Evolutionary conservation across 1,140 invertebrate genomes (phyloP).

Genomic region (Rhagoletis zephyria): DNA sequence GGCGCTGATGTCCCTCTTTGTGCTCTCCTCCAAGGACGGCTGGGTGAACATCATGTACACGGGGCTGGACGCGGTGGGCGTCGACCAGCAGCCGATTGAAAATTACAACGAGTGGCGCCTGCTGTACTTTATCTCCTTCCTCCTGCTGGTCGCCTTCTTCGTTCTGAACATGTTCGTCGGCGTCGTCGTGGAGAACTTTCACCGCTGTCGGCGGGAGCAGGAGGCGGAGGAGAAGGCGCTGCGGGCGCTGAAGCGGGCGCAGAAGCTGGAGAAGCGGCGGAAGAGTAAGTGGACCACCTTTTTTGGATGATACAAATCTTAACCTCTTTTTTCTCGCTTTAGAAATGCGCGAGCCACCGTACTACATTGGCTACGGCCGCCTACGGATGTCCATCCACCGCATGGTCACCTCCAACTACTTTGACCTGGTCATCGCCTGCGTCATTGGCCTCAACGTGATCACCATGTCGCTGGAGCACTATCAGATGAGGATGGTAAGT

Average conservation of each 20-base stretch:
- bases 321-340: too few species aligned
- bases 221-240: constrained; percentile 98
- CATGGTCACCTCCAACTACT: constrained; percentile 98
- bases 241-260: constrained; percentile 91
- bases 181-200: constrained; percentile 99
- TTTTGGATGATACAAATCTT: too few species aligned
- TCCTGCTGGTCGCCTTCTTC: constrained; percentile 95
- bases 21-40: constrained; percentile 97
- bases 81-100: constrained; percentile 95
- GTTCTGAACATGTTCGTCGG: constrained; percentile 99
- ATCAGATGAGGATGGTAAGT: constrained; percentile 98
- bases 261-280: constrained; percentile 96
- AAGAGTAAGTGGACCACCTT: too few species aligned
- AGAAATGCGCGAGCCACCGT: constrained; percentile 96
- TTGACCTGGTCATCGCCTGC: constrained; percentile 97
- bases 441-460: constrained; percentile 99
- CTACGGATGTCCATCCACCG: constrained; percentile 93
- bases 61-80: constrained; percentile 97
- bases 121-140: constrained; percentile 98
- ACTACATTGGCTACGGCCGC: constrained; percentile 93
- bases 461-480: constrained; percentile 99
- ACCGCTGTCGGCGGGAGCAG: constrained; percentile 97
- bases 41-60: constrained; percentile 99
- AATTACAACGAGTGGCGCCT: constrained; percentile 99
- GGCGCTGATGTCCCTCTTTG: constrained; percentile 98